Percentiles rank a stretch among this genome's conserved stretches.
phyloP scores from a whole-genome alignment of 2,888 invertebrate species.

The Callosobruchus maculatus region DNA sequence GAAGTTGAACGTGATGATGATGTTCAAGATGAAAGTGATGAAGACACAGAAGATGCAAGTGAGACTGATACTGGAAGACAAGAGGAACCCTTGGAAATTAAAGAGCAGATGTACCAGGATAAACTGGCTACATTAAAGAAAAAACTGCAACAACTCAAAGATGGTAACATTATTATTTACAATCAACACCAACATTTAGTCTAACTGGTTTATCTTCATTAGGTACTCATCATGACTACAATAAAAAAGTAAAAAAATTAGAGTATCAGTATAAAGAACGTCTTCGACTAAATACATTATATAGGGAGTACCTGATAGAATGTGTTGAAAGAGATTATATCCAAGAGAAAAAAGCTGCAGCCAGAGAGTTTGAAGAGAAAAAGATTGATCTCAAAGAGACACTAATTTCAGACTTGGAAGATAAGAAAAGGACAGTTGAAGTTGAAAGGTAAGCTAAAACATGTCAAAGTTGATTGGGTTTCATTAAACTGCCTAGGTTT shows the following conservation, averaged over 20 bases:
- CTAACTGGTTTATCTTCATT: not conserved
- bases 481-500: too few relatives aligned
- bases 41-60: constrained; percentile 94
- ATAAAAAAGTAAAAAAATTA: constrained; percentile 74
- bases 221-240: constrained; percentile 64
- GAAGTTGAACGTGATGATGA: constrained; percentile 66
- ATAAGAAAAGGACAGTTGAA: constrained; percentile 86
- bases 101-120: constrained; percentile 89
- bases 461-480: too few relatives aligned
- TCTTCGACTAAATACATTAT: constrained; percentile 70
- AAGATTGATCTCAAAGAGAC: constrained; percentile 88
- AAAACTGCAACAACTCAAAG: constrained; percentile 83
- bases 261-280: constrained; percentile 81
- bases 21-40: constrained; percentile 56
- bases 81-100: constrained; percentile 79
- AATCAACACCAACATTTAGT: not conserved
- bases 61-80: constrained; percentile 85
- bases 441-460: constrained; percentile 61
- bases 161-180: constrained; percentile 50
- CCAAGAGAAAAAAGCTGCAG: constrained; percentile 83
- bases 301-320: constrained; percentile 76
- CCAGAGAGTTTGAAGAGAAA: constrained; percentile 92
- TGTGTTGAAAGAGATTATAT: constrained; percentile 85
- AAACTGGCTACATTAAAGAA: constrained; percentile 85
- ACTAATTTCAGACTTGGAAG: constrained; percentile 86